A percentile compares a stretch with the other conserved stretches of the same genome.
These are phyloP conservation scores for Lutjanus campechanus DNA, from an alignment of 2,797 vertebrate genomes.

Conservation along the genomic window DNA sequence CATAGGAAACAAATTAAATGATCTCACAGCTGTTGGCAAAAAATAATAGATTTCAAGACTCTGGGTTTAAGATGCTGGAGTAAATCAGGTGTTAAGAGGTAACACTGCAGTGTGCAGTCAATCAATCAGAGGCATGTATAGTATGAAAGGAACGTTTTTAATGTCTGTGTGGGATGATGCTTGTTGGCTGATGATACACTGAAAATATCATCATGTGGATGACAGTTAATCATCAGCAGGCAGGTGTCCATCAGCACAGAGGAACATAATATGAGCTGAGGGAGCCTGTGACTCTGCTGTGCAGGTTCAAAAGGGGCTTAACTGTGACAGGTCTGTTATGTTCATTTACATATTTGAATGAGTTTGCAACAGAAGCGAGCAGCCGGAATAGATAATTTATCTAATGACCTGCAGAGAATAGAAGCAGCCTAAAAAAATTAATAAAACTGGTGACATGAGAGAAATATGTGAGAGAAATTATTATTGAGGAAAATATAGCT, in stretches of 20 bases:
- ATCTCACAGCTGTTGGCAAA: slow-evolving; percentile 70
- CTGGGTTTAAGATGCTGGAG: slow-evolving; percentile 41
- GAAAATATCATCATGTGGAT: slow-evolving; percentile 52
- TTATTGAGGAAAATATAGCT: not conserved
- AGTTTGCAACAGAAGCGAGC: slow-evolving; percentile 35
- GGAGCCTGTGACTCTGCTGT: not conserved
- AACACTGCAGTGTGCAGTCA: slow-evolving; percentile 56
- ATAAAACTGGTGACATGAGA: slow-evolving; percentile 1
- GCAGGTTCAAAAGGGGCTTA: slow-evolving; percentile 28
- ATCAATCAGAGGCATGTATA: slow-evolving; percentile 47
- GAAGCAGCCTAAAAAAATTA: not conserved
- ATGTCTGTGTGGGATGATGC: slow-evolving; percentile 44
- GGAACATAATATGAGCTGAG: slow-evolving; percentile 29
- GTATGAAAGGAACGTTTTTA: slow-evolving; percentile 40
- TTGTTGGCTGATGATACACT: slow-evolving; percentile 12
- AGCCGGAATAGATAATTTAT: not conserved
- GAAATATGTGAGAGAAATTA: not conserved
- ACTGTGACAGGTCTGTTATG: slow-evolving; percentile 21
- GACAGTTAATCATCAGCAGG: slow-evolving; percentile 54
- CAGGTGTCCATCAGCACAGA: slow-evolving; percentile 60
- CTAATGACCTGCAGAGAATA: slow-evolving; percentile 2
- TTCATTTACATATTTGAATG: slow-evolving; percentile 46
- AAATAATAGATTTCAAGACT: slow-evolving; percentile 51
- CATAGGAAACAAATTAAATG: slow-evolving; percentile 78
- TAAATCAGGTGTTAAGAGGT: slow-evolving; percentile 58